Percentiles rank a stretch among this genome's conserved stretches.
phyloP scores from a whole-genome alignment of 2,888 invertebrate species.

The Polymixis lichenea region DNA sequence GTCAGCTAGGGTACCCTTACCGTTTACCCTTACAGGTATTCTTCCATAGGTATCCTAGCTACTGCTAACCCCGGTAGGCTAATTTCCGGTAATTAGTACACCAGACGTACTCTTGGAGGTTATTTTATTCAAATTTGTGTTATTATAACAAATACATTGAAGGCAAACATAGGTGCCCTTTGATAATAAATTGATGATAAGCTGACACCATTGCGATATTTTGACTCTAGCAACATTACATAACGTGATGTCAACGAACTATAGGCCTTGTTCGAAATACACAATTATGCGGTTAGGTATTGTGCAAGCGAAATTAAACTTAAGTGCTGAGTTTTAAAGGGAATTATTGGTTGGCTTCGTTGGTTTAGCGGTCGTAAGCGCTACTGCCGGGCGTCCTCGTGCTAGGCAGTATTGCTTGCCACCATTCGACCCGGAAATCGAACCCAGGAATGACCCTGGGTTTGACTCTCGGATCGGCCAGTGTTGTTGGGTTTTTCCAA shows the following conservation, averaged over 20 bases:
- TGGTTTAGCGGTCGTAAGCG: not conserved
- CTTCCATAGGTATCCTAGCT: too few species aligned
- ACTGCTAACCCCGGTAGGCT: too few species aligned
- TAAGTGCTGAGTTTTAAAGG: rapidly evolving
- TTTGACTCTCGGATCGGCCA: too few species aligned
- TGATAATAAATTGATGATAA: constrained; percentile 19
- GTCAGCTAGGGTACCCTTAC: too few species aligned
- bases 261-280: constrained; percentile 42
- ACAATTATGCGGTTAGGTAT: not conserved
- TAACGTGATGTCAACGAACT: constrained; percentile 56
- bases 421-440: too few species aligned
- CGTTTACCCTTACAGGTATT: too few species aligned
- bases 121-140: not conserved
- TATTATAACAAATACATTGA: not conserved
- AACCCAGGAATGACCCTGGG: too few species aligned
- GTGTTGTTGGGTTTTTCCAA: too few species aligned
- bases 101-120: too few species aligned
- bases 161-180: not conserved
- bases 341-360: not conserved
- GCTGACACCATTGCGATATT: constrained; percentile 28
- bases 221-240: constrained; percentile 31
- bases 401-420: too few species aligned
- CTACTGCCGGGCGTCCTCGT: too few species aligned
- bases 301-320: constrained; percentile 3
- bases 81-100: too few species aligned